Percentiles rank a stretch among this genome's conserved stretches.
Conservation (phyloP, 2,888 invertebrate species). For the Alloscopus bannaensis region DNA sequence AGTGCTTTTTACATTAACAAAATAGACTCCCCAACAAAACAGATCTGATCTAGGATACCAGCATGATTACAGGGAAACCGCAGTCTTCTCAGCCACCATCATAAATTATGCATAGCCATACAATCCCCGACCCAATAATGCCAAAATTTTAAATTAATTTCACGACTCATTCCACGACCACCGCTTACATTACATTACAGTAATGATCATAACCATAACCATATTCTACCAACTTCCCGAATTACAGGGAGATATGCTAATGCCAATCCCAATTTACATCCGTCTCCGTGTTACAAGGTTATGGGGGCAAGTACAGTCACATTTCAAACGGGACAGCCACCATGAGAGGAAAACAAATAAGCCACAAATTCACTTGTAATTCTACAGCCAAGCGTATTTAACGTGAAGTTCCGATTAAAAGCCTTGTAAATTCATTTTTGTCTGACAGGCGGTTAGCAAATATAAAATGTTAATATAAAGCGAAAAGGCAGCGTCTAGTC, state of each 20-base stretch:
- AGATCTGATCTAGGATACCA: too few relatives aligned
- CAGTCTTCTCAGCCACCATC: too few relatives aligned
- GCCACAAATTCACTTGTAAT: too few relatives aligned
- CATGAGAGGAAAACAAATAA: neutral
- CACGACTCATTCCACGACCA: constrained; percentile 22
- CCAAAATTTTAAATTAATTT: constrained; percentile 14
- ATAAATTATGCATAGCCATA: too few relatives aligned
- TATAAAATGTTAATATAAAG: neutral
- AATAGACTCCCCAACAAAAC: too few relatives aligned
- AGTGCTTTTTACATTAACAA: too few relatives aligned
- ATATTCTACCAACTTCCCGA: constrained; percentile 16
- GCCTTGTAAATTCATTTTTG: too few relatives aligned
- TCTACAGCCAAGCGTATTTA: too few relatives aligned
- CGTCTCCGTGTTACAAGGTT: constrained; percentile 39
- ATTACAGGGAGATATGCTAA: constrained; percentile 12
- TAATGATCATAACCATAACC: neutral
- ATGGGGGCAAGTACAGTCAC: constrained; percentile 58
- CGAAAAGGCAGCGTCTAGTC: neutral
- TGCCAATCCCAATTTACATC: constrained; percentile 8
- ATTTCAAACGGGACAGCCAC: constrained; percentile 2
- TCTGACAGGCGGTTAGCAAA: too few relatives aligned
- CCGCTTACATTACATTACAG: constrained; percentile 6
- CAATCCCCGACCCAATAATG: constrained; percentile 16
- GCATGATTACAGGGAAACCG: too few relatives aligned
- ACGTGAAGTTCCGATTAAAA: too few relatives aligned